A percentile compares a stretch with the other conserved stretches of the same genome.
Conservation (phyloP, 2,888 invertebrate species). For the Cylindroiulus punctatus region DNA sequence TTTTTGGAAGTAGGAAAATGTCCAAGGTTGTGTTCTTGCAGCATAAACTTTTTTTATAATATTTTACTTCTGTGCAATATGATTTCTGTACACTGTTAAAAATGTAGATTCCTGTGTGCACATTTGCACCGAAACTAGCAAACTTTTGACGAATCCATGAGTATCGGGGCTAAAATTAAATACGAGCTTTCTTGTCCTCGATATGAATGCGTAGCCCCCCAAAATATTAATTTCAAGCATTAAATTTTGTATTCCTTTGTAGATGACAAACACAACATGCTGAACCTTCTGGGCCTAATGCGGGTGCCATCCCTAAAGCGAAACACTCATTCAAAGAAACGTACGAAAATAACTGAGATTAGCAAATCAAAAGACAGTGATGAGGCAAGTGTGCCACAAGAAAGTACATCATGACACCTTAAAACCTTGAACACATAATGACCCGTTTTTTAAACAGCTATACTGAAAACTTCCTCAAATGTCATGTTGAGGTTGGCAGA, state of each 20-base stretch:
- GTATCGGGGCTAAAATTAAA: not conserved
- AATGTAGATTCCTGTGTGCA: conserved; percentile 38
- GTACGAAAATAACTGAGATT: conserved; percentile 25
- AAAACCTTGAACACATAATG: not conserved
- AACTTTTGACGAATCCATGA: conserved; percentile 9
- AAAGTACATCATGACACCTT: conserved; percentile 35
- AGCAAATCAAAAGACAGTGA: conserved; percentile 35
- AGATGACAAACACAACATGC: conserved; percentile 56
- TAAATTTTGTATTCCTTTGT: conserved; percentile 39
- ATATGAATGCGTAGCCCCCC: not conserved
- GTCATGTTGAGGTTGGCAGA: not conserved
- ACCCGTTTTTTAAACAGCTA: not conserved
- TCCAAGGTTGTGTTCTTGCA: not conserved
- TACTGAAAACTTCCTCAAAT: not conserved
- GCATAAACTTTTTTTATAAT: not conserved
- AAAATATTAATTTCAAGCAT: conserved; percentile 45
- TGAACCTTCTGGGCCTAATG: conserved; percentile 56
- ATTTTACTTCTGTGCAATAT: conserved; percentile 29
- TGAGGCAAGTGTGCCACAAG: conserved; percentile 43
- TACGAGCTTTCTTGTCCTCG: not conserved
- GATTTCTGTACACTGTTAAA: not conserved
- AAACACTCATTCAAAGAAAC: conserved; percentile 49
- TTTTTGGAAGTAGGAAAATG: conserved; percentile 14
- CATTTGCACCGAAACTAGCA: conserved; percentile 25
- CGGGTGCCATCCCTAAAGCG: conserved; percentile 50